phyloP scores from a whole-genome alignment of 2,113 vertebrate species.

The Castor canadensis region DNA sequence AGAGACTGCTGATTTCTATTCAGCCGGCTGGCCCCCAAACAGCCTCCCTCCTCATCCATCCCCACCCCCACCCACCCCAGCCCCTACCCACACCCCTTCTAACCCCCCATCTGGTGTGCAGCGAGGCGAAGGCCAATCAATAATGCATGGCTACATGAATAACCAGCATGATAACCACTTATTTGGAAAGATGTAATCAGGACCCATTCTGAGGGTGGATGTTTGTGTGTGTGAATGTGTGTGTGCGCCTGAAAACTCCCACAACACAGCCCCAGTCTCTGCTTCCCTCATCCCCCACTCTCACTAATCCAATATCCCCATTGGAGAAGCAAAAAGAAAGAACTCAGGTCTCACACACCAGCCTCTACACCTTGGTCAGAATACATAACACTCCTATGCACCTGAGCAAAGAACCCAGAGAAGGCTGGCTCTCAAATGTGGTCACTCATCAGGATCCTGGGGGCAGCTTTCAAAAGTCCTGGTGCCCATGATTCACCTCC shows the following conservation, averaged over 20 bases:
- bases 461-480: background rate
- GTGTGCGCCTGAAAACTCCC: background rate
- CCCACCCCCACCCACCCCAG: conserved; percentile 70
- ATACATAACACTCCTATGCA: background rate
- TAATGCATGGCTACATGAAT: conserved; percentile 89
- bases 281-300: conserved; percentile 21
- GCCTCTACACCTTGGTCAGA: background rate
- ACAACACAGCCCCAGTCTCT: background rate
- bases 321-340: background rate
- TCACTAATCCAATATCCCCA: background rate
- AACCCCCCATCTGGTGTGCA: conserved; percentile 87
- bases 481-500: background rate
- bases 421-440: background rate
- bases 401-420: background rate
- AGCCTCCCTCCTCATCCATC: conserved; percentile 8
- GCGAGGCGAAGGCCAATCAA: conserved; percentile 90
- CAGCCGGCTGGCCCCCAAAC: conserved; percentile 72
- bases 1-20: conserved; percentile 85
- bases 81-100: conserved; percentile 54
- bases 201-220: conserved; percentile 61
- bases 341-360: background rate
- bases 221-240: conserved; percentile 43
- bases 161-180: conserved; percentile 83
- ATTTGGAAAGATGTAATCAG: conserved; percentile 87
- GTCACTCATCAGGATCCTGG: accelerated